Base-by-base conservation (phyloP, 2,797 vertebrate species). In the Poecilia picta region DNA sequence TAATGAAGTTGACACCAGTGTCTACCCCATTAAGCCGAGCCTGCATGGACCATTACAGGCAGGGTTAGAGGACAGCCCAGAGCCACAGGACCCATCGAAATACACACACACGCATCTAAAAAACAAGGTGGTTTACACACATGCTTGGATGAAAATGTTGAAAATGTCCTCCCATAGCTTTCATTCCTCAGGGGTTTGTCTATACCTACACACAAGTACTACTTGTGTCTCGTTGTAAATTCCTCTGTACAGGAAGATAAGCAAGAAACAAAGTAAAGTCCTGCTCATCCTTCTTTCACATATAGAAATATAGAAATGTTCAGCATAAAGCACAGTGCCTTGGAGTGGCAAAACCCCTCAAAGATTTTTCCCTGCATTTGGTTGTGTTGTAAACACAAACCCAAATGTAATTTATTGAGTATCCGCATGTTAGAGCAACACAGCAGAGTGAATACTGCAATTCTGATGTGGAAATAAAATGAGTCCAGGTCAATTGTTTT, bases 11-110 rank as follows among this genome's bases (percentile, higher is more conserved):
- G 93, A 95, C 94, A 95, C 93, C 80, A 88, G 84, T 91, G 94
- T 93, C 94, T 94, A 95, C 93, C 92, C 93, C 95, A 95, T 96
- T 96, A 96, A 90, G 91, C 90, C 90, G 83, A 91, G 92, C 88
- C 92, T 94, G 93, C 94, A 95, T 93, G 94, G 94, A 91, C 94
- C 94, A 95, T 95, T 95, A 96, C 90, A 89, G 92, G 87, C 91
- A 81, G 94, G 95, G 93, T 94, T 91, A 95, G 91, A 93, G 94
- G 94, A 94, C 93, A 94, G 92, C 92, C 93, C 93, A 92, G 89
- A 94, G 94, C 89, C 89, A 88, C 83, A 88, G 87, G 90, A 90
- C 89, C 88, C 85, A 73, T 10, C 10, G 31, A 79, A 88, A 90
- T 83, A 90, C 87, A 88, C 81, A 89, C 84, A 90, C 87, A 83